Evolutionary conservation across 2,797 vertebrate genomes (phyloP), one percentile per base, ranked within the genome.

Genomic region (Gymnothorax javanicus): DNA sequence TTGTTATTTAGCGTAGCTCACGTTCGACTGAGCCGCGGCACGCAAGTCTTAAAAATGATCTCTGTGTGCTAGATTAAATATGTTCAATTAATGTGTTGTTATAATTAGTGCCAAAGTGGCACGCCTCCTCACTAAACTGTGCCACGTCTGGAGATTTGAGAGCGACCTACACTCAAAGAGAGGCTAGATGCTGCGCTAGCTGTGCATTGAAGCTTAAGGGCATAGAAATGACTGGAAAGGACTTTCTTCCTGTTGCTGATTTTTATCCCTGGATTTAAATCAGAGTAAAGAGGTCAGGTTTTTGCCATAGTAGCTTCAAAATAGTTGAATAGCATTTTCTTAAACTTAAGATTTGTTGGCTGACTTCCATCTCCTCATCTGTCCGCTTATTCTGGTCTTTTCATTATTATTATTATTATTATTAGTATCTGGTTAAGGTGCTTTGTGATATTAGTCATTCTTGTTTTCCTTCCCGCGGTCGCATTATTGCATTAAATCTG

Each of bases 41-140:
- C 20, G 17, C 73, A 50, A 7, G 33, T 50, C 73, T 77, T 50
- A 43, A 50, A 9, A 25, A 15, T 11, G 3, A 25, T 33, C 73
- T 27, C 69, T 77, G 12, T 20, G 33, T 15, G 73, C 73, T 77
- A 43, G 73, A 50, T 20, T 4, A 43, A 82, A 82, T 56, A 82
- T 82, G 20, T 57, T 52, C 79, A 57, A 25, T 57, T 82, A 56
- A 57, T 56, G 79, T 82, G 50, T 82, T 56, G 79, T 57, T 57
- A 82, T 82, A 82, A 82, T 82, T 54, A 82, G 50, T n/a, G 54
- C 79, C 20, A 50, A 9, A 82, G 79, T 82, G 54, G 79, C 54
- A 57, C 52, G 54, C 50, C 79, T 57, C 79, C 20, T 20, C 50
- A 23, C 5, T 77, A 17, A 11, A 1, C 50, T 56, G 52, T 15